Evolutionary conservation across 2,797 vertebrate genomes (phyloP).

Genomic region (Heteromormyrus szaboi): DNA sequence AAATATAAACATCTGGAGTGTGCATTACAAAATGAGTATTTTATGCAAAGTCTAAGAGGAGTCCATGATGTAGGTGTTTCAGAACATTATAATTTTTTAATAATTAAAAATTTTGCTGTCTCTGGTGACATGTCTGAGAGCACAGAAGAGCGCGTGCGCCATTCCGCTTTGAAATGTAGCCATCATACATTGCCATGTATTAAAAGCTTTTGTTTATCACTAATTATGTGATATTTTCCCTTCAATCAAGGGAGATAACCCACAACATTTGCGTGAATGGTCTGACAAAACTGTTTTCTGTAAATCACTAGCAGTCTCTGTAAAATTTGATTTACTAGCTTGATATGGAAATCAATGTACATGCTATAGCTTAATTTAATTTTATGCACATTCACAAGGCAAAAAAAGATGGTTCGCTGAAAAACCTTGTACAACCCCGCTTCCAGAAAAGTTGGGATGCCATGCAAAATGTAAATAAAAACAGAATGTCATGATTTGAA

Average conservation of each 20-base stretch:
- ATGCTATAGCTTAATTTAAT: not conserved
- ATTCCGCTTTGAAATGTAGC: not conserved
- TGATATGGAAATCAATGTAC: not conserved
- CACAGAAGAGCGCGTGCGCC: not conserved
- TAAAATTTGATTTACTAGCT: not conserved
- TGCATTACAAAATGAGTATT: not conserved
- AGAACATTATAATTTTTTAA: not conserved
- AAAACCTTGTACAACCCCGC: not conserved
- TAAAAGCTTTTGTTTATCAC: not conserved
- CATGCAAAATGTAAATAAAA: not conserved
- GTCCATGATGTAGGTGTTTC: not conserved
- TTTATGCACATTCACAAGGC: not conserved
- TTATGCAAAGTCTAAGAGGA: not conserved
- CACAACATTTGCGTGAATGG: not conserved
- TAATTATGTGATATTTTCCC: not conserved
- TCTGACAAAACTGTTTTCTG: not conserved
- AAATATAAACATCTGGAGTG: slow-evolving; percentile 51
- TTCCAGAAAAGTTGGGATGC: not conserved
- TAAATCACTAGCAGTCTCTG: not conserved
- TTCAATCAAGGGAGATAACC: not conserved
- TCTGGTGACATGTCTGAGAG: not conserved
- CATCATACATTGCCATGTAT: not conserved
- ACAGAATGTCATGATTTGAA: not conserved
- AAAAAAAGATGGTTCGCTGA: not conserved
- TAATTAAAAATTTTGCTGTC: not conserved